Conservation (phyloP, 2,888 invertebrate genomes). For the Hemicrepidius hirtus region DNA sequence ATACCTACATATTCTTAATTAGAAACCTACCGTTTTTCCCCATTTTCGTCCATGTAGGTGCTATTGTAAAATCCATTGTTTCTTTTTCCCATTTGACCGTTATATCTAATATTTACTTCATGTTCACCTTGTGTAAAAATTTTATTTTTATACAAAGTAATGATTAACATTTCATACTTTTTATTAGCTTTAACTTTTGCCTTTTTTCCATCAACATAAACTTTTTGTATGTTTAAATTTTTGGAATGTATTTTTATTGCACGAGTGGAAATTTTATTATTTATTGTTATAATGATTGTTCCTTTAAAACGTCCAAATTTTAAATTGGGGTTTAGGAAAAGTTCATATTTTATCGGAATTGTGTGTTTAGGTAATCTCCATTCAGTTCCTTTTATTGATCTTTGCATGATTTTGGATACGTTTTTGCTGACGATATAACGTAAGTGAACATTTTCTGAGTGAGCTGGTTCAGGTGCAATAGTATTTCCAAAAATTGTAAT, state of each 20-base stretch:
- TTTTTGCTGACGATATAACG: too few species aligned
- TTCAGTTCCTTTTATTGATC: constrained; percentile 61
- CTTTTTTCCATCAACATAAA: constrained; percentile 63
- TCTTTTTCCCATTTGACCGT: constrained; percentile 78
- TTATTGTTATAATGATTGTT: constrained; percentile 74
- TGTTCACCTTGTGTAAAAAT: constrained; percentile 68
- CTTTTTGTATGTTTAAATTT: constrained; percentile 73
- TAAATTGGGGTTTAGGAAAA: constrained; percentile 80
- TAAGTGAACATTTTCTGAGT: too few species aligned
- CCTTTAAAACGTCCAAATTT: constrained; percentile 74
- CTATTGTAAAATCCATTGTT: constrained; percentile 86
- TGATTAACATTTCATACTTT: constrained; percentile 63
- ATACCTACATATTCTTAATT: too few species aligned
- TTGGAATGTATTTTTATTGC: constrained; percentile 78
- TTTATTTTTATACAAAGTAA: constrained; percentile 56
- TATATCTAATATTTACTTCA: constrained; percentile 76
- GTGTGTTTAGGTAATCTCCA: constrained; percentile 77
- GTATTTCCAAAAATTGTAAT: too few species aligned
- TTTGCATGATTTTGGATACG: constrained; percentile 36
- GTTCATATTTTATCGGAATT: constrained; percentile 79
- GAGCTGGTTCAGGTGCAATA: too few species aligned
- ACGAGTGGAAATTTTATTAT: constrained; percentile 70
- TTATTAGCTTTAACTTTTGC: constrained; percentile 58
- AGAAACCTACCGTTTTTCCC: constrained; percentile 71
- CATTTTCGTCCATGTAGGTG: constrained; percentile 73